phyloP scores from a whole-genome alignment of 23 tunicate species.

The Diplosoma virens region DNA sequence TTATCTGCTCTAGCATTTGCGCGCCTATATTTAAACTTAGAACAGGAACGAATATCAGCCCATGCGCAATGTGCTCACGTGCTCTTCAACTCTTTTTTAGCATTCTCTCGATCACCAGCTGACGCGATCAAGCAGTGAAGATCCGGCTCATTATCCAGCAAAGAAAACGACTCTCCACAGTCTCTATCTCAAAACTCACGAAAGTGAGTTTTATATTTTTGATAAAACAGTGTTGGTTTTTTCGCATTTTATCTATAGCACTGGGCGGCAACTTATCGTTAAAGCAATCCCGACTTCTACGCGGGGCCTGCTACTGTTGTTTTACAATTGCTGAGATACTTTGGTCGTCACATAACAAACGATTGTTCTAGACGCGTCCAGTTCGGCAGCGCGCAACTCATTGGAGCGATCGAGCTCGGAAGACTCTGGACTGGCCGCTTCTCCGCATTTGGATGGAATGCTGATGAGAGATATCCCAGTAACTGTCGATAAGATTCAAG shows the following conservation, averaged over 20 bases:
- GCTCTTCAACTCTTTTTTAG: no score
- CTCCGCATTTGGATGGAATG: slow-evolving; percentile 67
- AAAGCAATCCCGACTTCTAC: no score
- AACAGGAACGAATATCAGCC: no score
- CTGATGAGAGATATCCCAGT: slow-evolving; percentile 65
- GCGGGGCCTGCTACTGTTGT: no score
- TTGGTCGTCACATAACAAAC: no score
- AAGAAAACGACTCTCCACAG: background rate
- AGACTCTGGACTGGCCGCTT: slow-evolving; percentile 70
- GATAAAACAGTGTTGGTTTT: background rate
- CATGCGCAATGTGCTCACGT: no score
- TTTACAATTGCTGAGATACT: no score
- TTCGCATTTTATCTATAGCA: no score
- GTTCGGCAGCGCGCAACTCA: slow-evolving; percentile 8
- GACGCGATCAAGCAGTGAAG: slow-evolving; percentile 8
- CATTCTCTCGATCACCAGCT: background rate
- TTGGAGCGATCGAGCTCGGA: slow-evolving; percentile 89
- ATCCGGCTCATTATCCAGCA: background rate
- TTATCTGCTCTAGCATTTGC: no score
- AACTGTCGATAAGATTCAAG: slow-evolving; percentile 65
- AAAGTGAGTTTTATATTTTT: slow-evolving; percentile 1
- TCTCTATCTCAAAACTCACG: background rate
- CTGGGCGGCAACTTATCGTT: no score
- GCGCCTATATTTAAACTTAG: no score
- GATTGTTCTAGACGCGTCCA: background rate